These are phyloP conservation scores for Glaucomys volans DNA, from an alignment of 2,113 vertebrate species.

Conservation along the genomic window DNA sequence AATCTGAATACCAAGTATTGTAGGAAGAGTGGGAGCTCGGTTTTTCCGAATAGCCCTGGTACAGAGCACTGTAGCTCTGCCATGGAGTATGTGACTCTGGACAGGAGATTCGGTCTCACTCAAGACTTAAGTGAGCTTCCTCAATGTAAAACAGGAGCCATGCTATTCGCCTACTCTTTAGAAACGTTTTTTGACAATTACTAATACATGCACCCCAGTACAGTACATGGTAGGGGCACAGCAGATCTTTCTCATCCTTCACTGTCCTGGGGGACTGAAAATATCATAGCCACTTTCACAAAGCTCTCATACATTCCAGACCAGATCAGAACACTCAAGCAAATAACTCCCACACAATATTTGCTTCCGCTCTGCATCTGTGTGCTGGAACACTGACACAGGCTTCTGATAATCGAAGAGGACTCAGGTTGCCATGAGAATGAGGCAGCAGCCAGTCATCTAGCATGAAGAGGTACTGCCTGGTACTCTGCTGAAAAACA, in stretches of 20 bases:
- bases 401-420: not conserved
- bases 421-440: not conserved
- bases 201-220: not conserved
- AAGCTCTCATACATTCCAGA: not conserved
- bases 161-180: not conserved
- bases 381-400: not conserved
- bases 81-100: slow-evolving; percentile 57
- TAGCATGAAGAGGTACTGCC: not conserved
- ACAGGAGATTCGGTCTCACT: slow-evolving; percentile 58
- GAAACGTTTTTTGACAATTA: not conserved
- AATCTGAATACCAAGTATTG: not conserved
- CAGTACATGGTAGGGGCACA: not conserved
- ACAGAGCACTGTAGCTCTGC: not conserved
- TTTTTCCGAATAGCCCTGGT: not conserved
- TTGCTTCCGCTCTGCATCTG: not conserved
- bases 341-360: not conserved
- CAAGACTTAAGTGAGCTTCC: slow-evolving; percentile 69
- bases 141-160: slow-evolving; percentile 29
- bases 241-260: not conserved
- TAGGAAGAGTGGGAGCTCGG: not conserved
- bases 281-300: not conserved
- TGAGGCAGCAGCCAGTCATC: not conserved
- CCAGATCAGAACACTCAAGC: not conserved
- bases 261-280: not conserved
- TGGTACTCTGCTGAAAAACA: not conserved